A percentile compares a stretch with the other conserved stretches of the same genome.
Conservation (phyloP, 2,113 vertebrate species). For the Calcarius ornatus region DNA sequence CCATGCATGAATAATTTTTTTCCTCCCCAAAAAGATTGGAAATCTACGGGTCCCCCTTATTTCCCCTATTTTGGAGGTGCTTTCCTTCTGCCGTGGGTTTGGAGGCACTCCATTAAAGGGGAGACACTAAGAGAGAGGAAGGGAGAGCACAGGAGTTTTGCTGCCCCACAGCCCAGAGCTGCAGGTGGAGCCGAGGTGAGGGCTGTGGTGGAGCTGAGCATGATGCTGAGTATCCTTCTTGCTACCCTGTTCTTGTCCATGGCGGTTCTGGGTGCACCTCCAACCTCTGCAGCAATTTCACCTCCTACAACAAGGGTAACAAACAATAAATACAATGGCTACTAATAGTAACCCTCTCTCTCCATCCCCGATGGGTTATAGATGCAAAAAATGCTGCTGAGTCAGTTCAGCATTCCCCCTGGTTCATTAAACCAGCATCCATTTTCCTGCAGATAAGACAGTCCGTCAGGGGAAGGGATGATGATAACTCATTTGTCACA, state of each 20-base stretch:
- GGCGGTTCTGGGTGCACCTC: not conserved
- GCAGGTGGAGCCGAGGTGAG: rapidly evolving
- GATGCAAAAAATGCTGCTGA: not conserved
- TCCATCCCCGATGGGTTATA: not conserved
- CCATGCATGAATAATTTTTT: not conserved
- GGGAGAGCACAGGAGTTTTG: not conserved
- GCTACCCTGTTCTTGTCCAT: not conserved
- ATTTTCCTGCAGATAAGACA: conserved; percentile 15
- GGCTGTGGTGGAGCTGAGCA: not conserved
- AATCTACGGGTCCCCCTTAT: rapidly evolving
- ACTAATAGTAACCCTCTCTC: not conserved
- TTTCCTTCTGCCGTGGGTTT: not conserved
- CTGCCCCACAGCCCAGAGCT: not conserved
- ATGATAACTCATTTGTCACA: conserved; percentile 48
- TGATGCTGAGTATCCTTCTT: not conserved
- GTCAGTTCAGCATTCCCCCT: not conserved
- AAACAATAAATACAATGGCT: not conserved
- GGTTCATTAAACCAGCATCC: conserved; percentile 14
- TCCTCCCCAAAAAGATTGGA: not conserved
- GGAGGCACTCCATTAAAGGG: not conserved
- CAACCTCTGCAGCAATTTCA: not conserved
- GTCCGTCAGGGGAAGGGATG: not conserved
- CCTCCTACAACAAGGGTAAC: not conserved
- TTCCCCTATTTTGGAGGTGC: not conserved
- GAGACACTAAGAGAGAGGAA: not conserved